A percentile compares a stretch with the other conserved stretches of the same genome.
These are phyloP conservation scores for Stigmatopora nigra DNA, from an alignment of 2,113 vertebrate species.

Conservation along the genomic window DNA sequence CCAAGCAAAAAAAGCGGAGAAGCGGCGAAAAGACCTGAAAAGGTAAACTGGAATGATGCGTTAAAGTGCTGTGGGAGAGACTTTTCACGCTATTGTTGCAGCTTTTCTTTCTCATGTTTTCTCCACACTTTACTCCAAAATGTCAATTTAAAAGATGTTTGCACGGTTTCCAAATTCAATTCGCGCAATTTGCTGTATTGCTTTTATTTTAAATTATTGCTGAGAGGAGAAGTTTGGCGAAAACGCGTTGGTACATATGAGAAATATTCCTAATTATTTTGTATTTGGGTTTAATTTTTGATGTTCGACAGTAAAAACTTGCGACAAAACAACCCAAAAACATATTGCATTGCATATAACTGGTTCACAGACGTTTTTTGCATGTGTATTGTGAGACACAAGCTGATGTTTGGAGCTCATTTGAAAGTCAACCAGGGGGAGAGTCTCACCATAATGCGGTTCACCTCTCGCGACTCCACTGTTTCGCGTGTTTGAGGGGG, in stretches of 20 bases:
- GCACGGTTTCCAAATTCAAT: background rate
- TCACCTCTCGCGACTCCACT: too few species aligned
- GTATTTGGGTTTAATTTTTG: slow-evolving; percentile 11
- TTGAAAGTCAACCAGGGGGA: slow-evolving; percentile 38
- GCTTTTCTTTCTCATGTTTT: background rate
- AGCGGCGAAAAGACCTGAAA: background rate
- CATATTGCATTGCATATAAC: slow-evolving; percentile 56
- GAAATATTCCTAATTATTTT: slow-evolving; percentile 43
- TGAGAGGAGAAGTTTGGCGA: slow-evolving; percentile 48
- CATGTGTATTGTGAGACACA: slow-evolving; percentile 52
- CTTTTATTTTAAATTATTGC: slow-evolving; percentile 26
- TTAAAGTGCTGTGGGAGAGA: background rate
- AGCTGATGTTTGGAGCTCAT: slow-evolving; percentile 33
- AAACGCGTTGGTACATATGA: slow-evolving; percentile 33
- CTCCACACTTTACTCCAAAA: background rate
- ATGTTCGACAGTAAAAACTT: slow-evolving; percentile 17
- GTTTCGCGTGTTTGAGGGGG: too few species aligned
- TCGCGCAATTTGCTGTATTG: background rate
- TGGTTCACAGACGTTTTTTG: slow-evolving; percentile 20
- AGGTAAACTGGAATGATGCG: slow-evolving; percentile 25
- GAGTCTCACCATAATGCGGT: background rate
- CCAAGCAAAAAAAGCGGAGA: background rate
- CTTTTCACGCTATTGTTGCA: background rate
- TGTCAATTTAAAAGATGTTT: background rate
- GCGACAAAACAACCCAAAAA: slow-evolving; percentile 12